Conservation (phyloP, 2,113 vertebrate genomes). For the Hemicordylus capensis region DNA sequence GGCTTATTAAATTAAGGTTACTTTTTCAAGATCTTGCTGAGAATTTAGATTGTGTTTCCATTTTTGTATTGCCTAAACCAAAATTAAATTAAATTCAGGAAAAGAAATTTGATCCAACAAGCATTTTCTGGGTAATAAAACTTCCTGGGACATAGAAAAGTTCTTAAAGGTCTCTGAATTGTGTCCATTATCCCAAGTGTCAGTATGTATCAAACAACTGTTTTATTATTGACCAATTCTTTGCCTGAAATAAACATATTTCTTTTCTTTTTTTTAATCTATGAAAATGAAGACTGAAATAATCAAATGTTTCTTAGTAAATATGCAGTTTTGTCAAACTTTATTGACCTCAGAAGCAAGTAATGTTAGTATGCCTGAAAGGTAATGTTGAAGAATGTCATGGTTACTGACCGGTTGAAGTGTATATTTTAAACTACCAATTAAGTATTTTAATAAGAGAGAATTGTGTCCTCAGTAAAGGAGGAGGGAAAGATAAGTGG, state of each 20-base stretch:
- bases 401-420: background rate
- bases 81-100: conserved; percentile 33
- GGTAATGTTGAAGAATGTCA: background rate
- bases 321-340: background rate
- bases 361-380: too few relatives aligned
- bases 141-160: background rate
- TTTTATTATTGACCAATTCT: background rate
- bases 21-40: conserved; percentile 55
- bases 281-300: background rate
- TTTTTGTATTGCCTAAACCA: conserved; percentile 49
- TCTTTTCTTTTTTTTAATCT: background rate
- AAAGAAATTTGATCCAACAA: conserved; percentile 21
- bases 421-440: background rate
- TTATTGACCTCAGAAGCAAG: background rate
- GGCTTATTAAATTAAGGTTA: conserved; percentile 72
- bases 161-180: background rate
- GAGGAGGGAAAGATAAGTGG: too few relatives aligned
- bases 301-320: background rate
- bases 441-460: too few relatives aligned
- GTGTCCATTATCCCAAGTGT: background rate
- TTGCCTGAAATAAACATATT: background rate
- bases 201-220: background rate
- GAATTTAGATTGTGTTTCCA: conserved; percentile 37
- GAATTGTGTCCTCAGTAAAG: too few relatives aligned
- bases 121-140: conserved; percentile 27